These are phyloP conservation scores for Linepithema humile DNA, from an alignment of 1,140 invertebrate genomes.

Conservation along the genomic window DNA sequence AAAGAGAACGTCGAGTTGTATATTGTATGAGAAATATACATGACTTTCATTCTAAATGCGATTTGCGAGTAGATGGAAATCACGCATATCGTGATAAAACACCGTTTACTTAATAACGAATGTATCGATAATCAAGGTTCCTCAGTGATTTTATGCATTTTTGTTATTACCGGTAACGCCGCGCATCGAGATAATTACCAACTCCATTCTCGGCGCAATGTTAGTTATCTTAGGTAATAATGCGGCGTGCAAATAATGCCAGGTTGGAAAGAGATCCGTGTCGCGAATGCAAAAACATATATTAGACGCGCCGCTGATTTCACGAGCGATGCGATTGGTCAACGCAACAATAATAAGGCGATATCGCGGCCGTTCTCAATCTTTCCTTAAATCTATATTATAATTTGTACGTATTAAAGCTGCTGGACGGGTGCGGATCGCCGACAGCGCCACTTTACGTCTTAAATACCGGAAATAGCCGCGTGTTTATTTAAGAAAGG, in stretches of 20 bases:
- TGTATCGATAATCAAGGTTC: background rate
- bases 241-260: background rate
- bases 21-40: background rate
- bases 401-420: background rate
- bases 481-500: background rate
- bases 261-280: background rate
- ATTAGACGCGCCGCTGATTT: background rate
- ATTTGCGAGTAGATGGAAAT: background rate
- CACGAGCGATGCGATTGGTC: background rate
- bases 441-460: background rate
- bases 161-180: background rate
- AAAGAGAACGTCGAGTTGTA: background rate
- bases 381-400: slow-evolving; percentile 1
- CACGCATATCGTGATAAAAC: background rate
- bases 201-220: background rate
- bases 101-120: background rate
- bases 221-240: background rate
- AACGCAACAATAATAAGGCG: background rate
- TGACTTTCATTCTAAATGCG: background rate
- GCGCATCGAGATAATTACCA: slow-evolving; percentile 2
- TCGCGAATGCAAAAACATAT: background rate
- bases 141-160: background rate
- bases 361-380: background rate
- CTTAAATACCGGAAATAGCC: slow-evolving; percentile 10
- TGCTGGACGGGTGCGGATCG: background rate